Conservation (phyloP, 92 coral and sea anemone species). For the Bergia puertoricense region DNA sequence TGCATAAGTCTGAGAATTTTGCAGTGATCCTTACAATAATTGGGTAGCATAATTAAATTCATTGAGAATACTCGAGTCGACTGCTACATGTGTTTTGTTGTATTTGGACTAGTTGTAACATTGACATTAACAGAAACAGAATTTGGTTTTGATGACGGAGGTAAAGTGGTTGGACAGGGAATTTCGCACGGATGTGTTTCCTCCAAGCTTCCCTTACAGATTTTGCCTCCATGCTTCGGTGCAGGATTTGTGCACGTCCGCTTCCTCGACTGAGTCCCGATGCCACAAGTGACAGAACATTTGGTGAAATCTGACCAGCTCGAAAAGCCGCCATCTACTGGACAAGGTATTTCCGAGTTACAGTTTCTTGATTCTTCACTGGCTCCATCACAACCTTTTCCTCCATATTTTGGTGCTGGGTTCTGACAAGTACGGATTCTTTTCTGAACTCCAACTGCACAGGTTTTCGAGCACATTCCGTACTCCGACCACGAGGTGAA, state of each 20-base stretch:
- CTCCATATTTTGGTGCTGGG: conserved; percentile 36
- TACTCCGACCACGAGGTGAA: conserved; percentile 29
- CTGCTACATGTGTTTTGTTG: neutral
- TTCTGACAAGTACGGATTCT: conserved; percentile 34
- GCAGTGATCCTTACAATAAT: neutral
- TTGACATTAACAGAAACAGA: neutral
- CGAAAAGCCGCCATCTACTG: conserved; percentile 23
- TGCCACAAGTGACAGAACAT: conserved; percentile 38
- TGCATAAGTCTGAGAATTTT: too few relatives aligned
- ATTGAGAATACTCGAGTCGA: neutral
- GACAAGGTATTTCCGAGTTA: conserved; percentile 26
- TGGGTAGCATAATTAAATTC: too few relatives aligned
- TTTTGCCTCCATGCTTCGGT: conserved; percentile 32
- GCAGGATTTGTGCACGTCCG: conserved; percentile 27
- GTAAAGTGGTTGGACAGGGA: conserved; percentile 24
- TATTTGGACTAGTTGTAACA: neutral
- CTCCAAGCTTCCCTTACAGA: conserved; percentile 13
- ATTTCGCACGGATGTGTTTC: conserved; percentile 28
- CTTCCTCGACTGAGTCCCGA: conserved; percentile 24
- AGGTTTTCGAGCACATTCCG: conserved; percentile 30
- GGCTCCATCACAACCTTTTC: conserved; percentile 22
- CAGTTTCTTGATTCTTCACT: conserved; percentile 30
- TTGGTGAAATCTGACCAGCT: conserved; percentile 28
- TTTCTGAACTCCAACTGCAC: conserved; percentile 37
- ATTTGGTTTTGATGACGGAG: conserved; percentile 5